A percentile compares a stretch with the other conserved stretches of the same genome.
Conservation (phyloP, 2,888 invertebrate species). For the Sarcophaga subvicina region DNA sequence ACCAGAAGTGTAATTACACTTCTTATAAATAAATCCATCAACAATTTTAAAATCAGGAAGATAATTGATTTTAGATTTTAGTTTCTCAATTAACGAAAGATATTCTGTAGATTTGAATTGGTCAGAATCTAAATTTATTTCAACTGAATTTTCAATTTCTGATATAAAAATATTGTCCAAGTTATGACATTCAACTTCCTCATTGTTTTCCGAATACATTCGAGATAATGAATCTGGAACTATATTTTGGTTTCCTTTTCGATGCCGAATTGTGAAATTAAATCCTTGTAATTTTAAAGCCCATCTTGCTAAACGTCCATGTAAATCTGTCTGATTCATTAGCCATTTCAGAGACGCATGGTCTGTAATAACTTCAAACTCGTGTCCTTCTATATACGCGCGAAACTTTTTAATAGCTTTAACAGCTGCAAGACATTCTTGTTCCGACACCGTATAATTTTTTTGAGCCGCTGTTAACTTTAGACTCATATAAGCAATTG, state of each 20-base stretch:
- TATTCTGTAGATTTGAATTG: no score
- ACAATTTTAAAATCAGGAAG: no score
- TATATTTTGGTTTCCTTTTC: slow-evolving; percentile 31
- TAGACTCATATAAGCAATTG: neutral
- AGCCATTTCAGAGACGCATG: slow-evolving; percentile 23
- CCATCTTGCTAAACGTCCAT: slow-evolving; percentile 20
- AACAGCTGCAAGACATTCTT: slow-evolving; percentile 30
- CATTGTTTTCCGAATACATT: slow-evolving; percentile 6
- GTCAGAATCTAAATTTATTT: no score
- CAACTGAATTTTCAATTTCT: no score
- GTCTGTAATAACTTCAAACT: slow-evolving; percentile 17
- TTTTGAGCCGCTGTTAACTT: neutral
- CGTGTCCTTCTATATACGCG: slow-evolving; percentile 18
- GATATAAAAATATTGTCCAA: no score
- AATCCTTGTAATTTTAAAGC: slow-evolving; percentile 35
- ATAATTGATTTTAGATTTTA: no score
- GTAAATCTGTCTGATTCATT: slow-evolving; percentile 17
- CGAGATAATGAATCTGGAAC: slow-evolving; percentile 14
- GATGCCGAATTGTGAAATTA: slow-evolving; percentile 15
- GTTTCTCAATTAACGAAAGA: no score
- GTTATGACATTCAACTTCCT: no score
- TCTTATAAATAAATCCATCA: no score
- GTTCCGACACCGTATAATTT: slow-evolving; percentile 23
- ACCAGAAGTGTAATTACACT: no score
- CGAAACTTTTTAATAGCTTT: slow-evolving; percentile 19